phyloP scores from a whole-genome alignment of 2,888 invertebrate genomes.

The Sinodicranocentrus sp. region DNA sequence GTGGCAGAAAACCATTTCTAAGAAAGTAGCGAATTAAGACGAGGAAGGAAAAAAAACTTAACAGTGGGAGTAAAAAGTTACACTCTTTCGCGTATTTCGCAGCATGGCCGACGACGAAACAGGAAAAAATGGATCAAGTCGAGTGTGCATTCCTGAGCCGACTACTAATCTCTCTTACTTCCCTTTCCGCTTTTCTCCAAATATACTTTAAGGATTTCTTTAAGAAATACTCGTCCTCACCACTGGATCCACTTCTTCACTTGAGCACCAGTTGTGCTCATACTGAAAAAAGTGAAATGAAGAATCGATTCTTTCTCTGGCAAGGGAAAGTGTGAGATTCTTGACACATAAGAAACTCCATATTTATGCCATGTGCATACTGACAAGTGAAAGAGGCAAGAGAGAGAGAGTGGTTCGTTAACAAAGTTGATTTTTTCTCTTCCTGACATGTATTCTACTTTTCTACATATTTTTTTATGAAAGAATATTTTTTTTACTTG shows the following conservation, averaged over 20 bases:
- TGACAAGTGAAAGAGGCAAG: neutral
- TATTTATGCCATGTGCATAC: neutral
- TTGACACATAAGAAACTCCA: neutral
- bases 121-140: constrained; percentile 33
- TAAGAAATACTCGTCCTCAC: too few relatives aligned
- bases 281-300: constrained; percentile 15
- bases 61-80: too few relatives aligned
- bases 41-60: too few relatives aligned
- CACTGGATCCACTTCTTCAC: constrained; percentile 8
- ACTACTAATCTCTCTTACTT: constrained; percentile 48
- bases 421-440: neutral
- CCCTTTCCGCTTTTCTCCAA: constrained; percentile 28
- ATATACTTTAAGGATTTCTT: too few relatives aligned
- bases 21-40: too few relatives aligned
- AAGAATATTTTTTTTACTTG: too few relatives aligned
- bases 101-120: neutral
- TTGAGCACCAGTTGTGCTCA: neutral
- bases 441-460: too few relatives aligned
- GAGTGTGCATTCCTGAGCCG: constrained; percentile 44
- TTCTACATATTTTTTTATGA: too few relatives aligned
- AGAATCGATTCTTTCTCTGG: constrained; percentile 35
- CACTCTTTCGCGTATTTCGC: too few relatives aligned
- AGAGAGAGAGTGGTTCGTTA: neutral
- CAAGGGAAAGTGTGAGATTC: neutral
- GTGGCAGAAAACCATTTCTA: too few relatives aligned